A percentile compares a stretch with the other conserved stretches of the same genome.
phyloP scores from a whole-genome alignment of 2,113 vertebrate species.

The Turdus rufiventris region DNA sequence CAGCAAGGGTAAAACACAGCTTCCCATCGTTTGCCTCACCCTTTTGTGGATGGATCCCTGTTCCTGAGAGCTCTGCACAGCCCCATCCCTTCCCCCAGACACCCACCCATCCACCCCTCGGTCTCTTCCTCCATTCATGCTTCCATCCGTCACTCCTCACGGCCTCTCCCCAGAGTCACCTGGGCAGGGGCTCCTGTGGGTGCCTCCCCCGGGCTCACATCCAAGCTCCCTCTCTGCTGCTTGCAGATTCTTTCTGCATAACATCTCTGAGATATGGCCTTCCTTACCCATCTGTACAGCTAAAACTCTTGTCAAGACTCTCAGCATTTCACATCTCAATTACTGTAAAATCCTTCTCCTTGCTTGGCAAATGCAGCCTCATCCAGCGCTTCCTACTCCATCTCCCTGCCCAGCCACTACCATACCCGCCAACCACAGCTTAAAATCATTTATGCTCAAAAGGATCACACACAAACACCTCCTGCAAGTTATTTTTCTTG shows the following conservation, averaged over 20 bases:
- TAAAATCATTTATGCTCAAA: slow-evolving; percentile 53
- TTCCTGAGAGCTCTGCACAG: background rate
- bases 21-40: background rate
- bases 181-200: slow-evolving; percentile 47
- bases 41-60: background rate
- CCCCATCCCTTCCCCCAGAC: background rate
- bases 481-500: slow-evolving; percentile 6
- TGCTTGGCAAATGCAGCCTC: slow-evolving; percentile 61
- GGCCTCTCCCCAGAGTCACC: background rate
- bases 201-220: slow-evolving; percentile 51
- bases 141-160: background rate
- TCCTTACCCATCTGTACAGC: slow-evolving; percentile 69
- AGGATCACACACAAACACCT: slow-evolving; percentile 47
- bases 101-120: background rate
- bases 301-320: slow-evolving; percentile 70
- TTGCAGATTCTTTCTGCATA: slow-evolving; percentile 63
- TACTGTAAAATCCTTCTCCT: slow-evolving; percentile 66
- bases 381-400: slow-evolving; percentile 52
- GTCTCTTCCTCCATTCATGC: background rate
- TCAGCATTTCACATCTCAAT: slow-evolving; percentile 68
- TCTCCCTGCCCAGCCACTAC: slow-evolving; percentile 55
- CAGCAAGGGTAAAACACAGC: background rate
- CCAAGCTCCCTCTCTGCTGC: slow-evolving; percentile 42
- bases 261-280: slow-evolving; percentile 66
- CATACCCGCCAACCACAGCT: slow-evolving; percentile 50